Evolutionary conservation across 1,140 invertebrate genomes (phyloP).

Genomic region (Aphelinus atriplicis): DNA sequence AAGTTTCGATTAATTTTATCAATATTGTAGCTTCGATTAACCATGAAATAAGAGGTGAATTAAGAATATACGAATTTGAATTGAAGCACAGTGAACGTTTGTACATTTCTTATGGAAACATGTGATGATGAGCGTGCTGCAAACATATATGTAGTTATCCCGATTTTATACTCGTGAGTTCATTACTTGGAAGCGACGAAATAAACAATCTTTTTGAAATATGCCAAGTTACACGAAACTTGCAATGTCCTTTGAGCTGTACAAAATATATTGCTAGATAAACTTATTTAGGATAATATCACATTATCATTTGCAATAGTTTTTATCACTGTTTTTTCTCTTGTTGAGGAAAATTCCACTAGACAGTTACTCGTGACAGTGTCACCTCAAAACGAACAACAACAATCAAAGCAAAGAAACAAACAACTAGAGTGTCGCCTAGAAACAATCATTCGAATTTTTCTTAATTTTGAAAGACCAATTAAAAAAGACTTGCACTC

Average conservation of each 20-base stretch:
- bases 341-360: no score
- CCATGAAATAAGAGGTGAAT: no score
- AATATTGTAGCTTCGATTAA: no score
- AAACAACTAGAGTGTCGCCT: constrained; percentile 9
- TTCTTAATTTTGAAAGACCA: constrained; percentile 22
- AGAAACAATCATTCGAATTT: constrained; percentile 10
- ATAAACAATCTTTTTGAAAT: neutral
- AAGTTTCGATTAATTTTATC: constrained; percentile 35
- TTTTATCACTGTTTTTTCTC: no score
- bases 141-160: constrained; percentile 1
- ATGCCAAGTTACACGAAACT: constrained; percentile 22
- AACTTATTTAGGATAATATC: neutral
- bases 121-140: neutral
- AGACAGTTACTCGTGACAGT: no score
- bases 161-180: constrained; percentile 14
- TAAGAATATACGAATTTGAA: neutral
- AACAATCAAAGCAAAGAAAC: no score
- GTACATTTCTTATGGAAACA: constrained; percentile 27
- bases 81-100: constrained; percentile 20
- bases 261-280: constrained; percentile 31
- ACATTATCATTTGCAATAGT: neutral
- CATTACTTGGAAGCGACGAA: constrained; percentile 16
- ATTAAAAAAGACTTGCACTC: constrained; percentile 36
- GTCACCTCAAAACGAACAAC: no score
- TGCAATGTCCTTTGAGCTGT: constrained; percentile 29